Base-by-base conservation (phyloP, 2,888 invertebrate genomes). In the Eupithecia exiguata region DNA sequence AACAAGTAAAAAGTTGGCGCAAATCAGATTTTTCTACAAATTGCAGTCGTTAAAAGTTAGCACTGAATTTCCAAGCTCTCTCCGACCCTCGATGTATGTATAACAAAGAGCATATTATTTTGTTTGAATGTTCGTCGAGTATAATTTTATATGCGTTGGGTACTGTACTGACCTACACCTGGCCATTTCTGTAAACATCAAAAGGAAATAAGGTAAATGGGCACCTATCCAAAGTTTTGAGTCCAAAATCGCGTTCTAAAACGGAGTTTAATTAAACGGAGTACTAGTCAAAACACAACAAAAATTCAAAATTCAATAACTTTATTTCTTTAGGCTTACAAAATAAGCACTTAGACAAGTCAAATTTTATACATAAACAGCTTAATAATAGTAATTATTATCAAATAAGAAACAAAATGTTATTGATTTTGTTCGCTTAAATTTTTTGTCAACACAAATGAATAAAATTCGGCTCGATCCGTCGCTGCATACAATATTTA, bases 41-140 rank as follows among this genome's bases (percentile, higher is more conserved):
- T 69, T 69, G 75, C 68, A 76, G 63, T 74, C 79, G 76, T 81
- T 80, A 81, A 78, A 79, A 81, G 67, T 80, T 78, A 71, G 65
- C 43, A 69, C 49, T 65, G 71, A 73, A 77, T 49, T 58, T 76
- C 74, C 77, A 72, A 67, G 74, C 70, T 72, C 69, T 72, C 74
- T 53, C 70, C 72, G 65, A 74, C 77, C 62, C 5, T 9, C 40
- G 40, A 71, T 40, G 40, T 30, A 30, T 30, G 4, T 76, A 69
- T 72, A 40, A 40, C 35, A 46, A 35, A 46, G 9, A 16, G 16
- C 38, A 25, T 61, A 43, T 38, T 25, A 25, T 43, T 35, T 9
- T 12, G 38, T 7, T 58, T 53, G 21, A 9, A 40, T 21, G 62
- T 5, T 61, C 35, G 36, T 65, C 69, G 35, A n/a, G 66, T 36